Evolutionary conservation across 2,888 invertebrate species (phyloP), one percentile per base, ranked within the genome.

Genomic region (Drosophila peninsularis): DNA sequence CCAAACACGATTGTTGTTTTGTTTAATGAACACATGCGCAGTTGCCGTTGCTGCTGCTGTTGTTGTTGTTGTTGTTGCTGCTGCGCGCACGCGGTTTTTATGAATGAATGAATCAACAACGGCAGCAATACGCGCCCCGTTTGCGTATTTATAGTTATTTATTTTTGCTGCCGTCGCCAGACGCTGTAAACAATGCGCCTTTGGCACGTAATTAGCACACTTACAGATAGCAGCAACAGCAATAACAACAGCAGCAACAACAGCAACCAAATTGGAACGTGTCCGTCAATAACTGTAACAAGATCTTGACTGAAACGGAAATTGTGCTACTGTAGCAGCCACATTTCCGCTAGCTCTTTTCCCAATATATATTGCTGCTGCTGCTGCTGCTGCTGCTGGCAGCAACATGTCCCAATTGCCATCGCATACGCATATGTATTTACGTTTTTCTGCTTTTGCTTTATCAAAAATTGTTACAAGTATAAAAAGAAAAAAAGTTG

Each of bases 171-270:
- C 58, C 66, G 50, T 57, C 69, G 83, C 76, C 81, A 80, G 80
- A 61, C 64, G 63, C 55, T 80, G 78, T 86, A 86, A 86, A 83
- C 86, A 83, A 83, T 86, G 76, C 78, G 82, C 82, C 86, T 85
- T 78, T 77, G 83, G 81, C 87, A 86, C 83, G 83, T 83, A 86
- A 84, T 84, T 84, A 86, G 83, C 83, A 83, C 83, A 85, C 86
- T 83, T 83, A 82, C 83, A 79, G 67, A 47, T 52, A 71, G 57
- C 66, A 71, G 62, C 75, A 65, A 3, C 55, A 73, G 7, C 56
- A 72, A 19, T 41, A 63, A 39, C 57, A 49, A 9, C 65, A 73
- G 14, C 49, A 73, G 14, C 49, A 66, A 19, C 61, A 74, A 13
- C 49, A 66, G 44, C 61, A 49, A 7, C 66, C 72, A 80, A 82